phyloP scores from a whole-genome alignment of 2,113 vertebrate species.

The Ciconia stormi region DNA sequence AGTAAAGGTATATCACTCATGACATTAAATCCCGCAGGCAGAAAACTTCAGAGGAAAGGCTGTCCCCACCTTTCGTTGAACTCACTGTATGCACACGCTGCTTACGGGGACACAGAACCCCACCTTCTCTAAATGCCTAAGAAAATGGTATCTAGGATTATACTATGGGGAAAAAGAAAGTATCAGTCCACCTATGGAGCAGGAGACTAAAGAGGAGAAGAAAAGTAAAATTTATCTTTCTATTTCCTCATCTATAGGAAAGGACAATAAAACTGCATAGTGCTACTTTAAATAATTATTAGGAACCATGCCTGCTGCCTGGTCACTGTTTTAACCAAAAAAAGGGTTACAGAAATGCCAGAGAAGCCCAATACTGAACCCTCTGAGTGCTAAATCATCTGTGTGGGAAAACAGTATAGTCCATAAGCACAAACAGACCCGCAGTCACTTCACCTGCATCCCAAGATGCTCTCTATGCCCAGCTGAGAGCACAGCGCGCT shows the following conservation, averaged over 20 bases:
- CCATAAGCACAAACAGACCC: neutral
- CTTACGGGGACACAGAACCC: rapidly evolving
- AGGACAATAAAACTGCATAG: neutral
- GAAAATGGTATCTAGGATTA: neutral
- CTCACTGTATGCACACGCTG: neutral
- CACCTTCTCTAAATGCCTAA: neutral
- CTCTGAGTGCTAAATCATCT: neutral
- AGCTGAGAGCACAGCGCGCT: rapidly evolving
- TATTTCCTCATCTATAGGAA: neutral
- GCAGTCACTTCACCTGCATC: neutral
- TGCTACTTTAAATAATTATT: neutral
- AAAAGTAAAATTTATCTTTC: neutral
- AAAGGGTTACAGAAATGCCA: neutral
- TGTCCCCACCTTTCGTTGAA: neutral
- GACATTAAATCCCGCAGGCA: neutral
- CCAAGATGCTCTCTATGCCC: neutral
- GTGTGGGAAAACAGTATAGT: neutral
- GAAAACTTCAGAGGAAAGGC: neutral
- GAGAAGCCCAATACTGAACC: neutral
- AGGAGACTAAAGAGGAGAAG: neutral
- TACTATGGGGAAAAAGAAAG: neutral
- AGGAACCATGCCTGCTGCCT: neutral
- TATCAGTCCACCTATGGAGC: neutral
- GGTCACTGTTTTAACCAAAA: neutral
- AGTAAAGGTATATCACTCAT: neutral